phyloP scores from a whole-genome alignment of 1,140 invertebrate species.

The Dreissena rostriformis region DNA sequence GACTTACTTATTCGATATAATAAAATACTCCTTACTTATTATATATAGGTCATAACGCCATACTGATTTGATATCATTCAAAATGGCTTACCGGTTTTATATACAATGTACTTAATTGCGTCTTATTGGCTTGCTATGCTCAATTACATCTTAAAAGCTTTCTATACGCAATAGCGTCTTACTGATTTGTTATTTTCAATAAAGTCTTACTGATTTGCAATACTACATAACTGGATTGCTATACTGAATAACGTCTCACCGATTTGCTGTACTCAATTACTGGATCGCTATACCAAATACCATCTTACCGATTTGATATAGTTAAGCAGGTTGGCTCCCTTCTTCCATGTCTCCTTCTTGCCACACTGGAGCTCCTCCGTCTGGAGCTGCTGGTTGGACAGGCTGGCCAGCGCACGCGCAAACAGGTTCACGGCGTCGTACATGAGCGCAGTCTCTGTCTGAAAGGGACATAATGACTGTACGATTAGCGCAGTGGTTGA shows the following conservation, averaged over 20 bases:
- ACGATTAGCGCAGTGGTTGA: neutral
- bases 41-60: neutral
- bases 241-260: neutral
- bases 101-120: no score
- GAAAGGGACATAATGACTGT: conserved; percentile 76
- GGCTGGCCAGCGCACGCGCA: conserved; percentile 93
- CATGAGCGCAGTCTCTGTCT: conserved; percentile 97
- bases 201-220: neutral
- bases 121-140: no score
- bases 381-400: conserved; percentile 91
- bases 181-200: neutral
- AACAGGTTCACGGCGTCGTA: conserved; percentile 97
- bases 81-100: neutral
- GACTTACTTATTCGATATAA: no score
- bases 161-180: no score
- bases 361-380: conserved; percentile 89
- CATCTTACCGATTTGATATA: conserved; percentile 95
- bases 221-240: neutral
- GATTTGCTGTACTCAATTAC: neutral
- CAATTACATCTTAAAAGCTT: no score
- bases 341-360: conserved; percentile 92
- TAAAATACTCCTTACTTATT: neutral
- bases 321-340: conserved; percentile 96
- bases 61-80: neutral
- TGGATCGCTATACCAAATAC: neutral